These are phyloP conservation scores for Mellivora capensis DNA, from an alignment of 2,113 vertebrate genomes.

Conservation along the genomic window DNA sequence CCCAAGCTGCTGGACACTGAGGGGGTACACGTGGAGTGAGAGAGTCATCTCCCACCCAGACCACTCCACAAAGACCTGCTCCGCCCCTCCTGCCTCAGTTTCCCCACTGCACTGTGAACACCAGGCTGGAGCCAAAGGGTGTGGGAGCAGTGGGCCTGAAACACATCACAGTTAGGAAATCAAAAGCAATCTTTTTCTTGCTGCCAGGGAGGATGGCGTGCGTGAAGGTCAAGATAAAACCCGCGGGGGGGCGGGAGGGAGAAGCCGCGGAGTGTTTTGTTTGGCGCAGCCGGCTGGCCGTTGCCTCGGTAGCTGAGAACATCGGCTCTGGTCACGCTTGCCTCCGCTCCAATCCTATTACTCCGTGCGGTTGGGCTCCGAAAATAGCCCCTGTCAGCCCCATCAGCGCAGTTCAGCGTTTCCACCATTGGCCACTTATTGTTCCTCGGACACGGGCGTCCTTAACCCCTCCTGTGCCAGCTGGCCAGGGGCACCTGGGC, in stretches of 20 bases:
- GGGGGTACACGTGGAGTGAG: neutral
- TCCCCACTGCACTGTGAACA: neutral
- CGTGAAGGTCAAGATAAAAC: conserved; percentile 66
- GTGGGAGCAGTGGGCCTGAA: neutral
- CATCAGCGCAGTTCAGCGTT: conserved; percentile 41
- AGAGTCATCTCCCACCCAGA: neutral
- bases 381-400: conserved; percentile 70
- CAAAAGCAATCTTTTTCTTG: neutral
- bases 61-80: neutral
- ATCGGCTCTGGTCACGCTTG: conserved; percentile 64
- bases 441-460: neutral
- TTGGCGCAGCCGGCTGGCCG: conserved; percentile 33
- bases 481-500: neutral
- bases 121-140: neutral
- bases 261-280: conserved; percentile 4
- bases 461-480: conserved; percentile 59
- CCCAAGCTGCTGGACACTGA: neutral
- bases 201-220: neutral
- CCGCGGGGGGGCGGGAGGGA: neutral
- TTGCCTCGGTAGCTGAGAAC: conserved; percentile 73
- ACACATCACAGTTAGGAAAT: neutral
- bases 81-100: neutral
- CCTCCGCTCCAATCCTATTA: conserved; percentile 73
- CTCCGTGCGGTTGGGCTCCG: conserved; percentile 54
- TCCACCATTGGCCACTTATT: conserved; percentile 42